Evolutionary conservation across 1,140 invertebrate species (phyloP).

Genomic region (Meteorus sp.): DNA sequence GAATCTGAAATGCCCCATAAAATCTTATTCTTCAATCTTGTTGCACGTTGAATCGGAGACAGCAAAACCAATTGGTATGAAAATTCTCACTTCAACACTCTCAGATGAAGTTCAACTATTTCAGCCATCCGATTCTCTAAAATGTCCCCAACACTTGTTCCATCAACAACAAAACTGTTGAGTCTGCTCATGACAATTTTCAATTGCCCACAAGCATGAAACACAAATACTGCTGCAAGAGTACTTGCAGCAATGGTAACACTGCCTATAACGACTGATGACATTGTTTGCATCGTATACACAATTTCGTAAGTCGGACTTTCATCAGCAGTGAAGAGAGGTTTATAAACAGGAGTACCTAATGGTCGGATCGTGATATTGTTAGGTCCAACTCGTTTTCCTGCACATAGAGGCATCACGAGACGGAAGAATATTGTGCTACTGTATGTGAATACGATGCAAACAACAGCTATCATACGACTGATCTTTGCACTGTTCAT

Average conservation of each 20-base stretch:
- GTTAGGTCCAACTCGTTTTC: slow-evolving; percentile 28
- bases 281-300: slow-evolving; percentile 30
- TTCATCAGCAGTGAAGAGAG: slow-evolving; percentile 28
- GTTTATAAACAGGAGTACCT: slow-evolving; percentile 26
- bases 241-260: slow-evolving; percentile 30
- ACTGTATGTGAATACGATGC: slow-evolving; percentile 41
- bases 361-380: slow-evolving; percentile 33
- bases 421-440: slow-evolving; percentile 45
- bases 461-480: slow-evolving; percentile 29
- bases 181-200: slow-evolving; percentile 30
- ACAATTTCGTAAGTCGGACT: slow-evolving; percentile 35
- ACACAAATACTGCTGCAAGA: slow-evolving; percentile 30
- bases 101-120: slow-evolving; percentile 41
- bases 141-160: slow-evolving; percentile 3
- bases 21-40: too few species aligned
- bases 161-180: slow-evolving; percentile 28
- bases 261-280: slow-evolving; percentile 31
- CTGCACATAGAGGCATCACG: slow-evolving; percentile 40
- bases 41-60: too few species aligned
- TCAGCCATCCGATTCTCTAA: slow-evolving; percentile 33
- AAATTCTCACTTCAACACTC: slow-evolving; percentile 30
- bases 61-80: too few species aligned
- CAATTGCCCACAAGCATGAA: slow-evolving; percentile 36
- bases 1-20: slow-evolving; percentile 44
- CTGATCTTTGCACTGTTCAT: slow-evolving; percentile 26